Evolutionary conservation across 2,797 vertebrate genomes (phyloP), one percentile per base, ranked within the genome.

Genomic region (Chaetophractus vellerosus): DNA sequence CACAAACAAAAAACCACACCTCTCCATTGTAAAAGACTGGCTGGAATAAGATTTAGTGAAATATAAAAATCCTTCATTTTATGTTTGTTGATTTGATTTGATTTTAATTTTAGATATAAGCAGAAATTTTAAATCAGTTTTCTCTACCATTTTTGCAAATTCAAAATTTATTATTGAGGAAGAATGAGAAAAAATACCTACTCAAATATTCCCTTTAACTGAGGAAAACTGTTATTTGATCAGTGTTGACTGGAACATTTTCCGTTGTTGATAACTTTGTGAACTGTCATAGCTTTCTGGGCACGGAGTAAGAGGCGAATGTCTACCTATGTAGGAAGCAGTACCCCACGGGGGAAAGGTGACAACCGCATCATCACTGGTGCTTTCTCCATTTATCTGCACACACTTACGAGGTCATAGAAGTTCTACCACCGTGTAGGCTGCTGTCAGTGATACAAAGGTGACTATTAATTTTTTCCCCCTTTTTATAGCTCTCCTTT

Each of bases 61-160:
- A 89, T 10, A 45, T 26, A 57, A 18, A 18, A 48, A 80, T 85
- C 31, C 86, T 68, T 52, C 87, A 63, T 80, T 80, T 74, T 2
- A 66, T 41, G n/a, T 74, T 48, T 85, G 64, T 36, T 84, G 19
- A 68, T 71, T 93, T 2, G 14, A 78, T 48, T 81, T 36, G 3
- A 89, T 59, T 93, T 86, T 38, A 63, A 76, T 59, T 96, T 91
- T 81, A 84, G 61, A 81, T 21, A 84, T 12, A 8, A 71, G 63
- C 45, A 89, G 38, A 9, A 15, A 21, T 64, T 64, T 76, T 26
- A 79, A 66, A 92, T 80, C 14, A 33, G 2, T 91, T 86, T 71
- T 64, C 11, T 91, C 71, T 2, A 45, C 24, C 18, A 68, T 52
- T 69, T 11, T 31, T 28, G 9, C 88, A 89, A 91, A 12, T 79